These are phyloP conservation scores for Nebria brevicollis DNA, from an alignment of 2,888 invertebrate genomes.

Conservation along the genomic window DNA sequence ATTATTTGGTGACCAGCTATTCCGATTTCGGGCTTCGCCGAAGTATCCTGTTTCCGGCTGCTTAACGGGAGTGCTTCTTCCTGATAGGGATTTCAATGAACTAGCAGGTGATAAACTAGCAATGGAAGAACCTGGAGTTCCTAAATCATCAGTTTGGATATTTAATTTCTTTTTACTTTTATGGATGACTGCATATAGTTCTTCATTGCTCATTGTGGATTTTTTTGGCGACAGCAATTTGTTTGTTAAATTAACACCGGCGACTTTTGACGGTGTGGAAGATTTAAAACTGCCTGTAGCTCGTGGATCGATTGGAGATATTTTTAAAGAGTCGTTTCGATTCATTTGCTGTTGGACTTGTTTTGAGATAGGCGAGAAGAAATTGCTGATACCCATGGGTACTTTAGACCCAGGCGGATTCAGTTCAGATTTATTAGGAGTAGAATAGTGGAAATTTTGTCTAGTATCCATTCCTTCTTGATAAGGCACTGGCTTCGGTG, in stretches of 20 bases:
- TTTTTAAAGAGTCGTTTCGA: conserved; percentile 65
- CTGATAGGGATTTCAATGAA: conserved; percentile 60
- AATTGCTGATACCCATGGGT: conserved; percentile 51
- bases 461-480: conserved; percentile 25
- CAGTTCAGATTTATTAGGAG: conserved; percentile 54
- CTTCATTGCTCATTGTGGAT: conserved; percentile 81
- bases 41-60: conserved; percentile 73
- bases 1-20: conserved; percentile 73
- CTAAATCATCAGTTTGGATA: conserved; percentile 68
- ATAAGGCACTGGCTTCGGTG: conserved; percentile 40
- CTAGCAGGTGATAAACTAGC: conserved; percentile 66
- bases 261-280: conserved; percentile 70
- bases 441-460: conserved; percentile 58
- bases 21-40: conserved; percentile 67
- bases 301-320: conserved; percentile 76
- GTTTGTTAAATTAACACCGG: conserved; percentile 64
- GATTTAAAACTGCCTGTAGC: conserved; percentile 71
- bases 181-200: conserved; percentile 80
- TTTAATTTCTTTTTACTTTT: conserved; percentile 80
- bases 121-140: conserved; percentile 64
- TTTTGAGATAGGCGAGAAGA: conserved; percentile 51
- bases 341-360: conserved; percentile 47
- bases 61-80: conserved; percentile 55
- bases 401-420: conserved; percentile 40
- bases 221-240: conserved; percentile 73